These are phyloP conservation scores for Amiota mariae DNA, from an alignment of 2,888 invertebrate species.

Conservation along the genomic window DNA sequence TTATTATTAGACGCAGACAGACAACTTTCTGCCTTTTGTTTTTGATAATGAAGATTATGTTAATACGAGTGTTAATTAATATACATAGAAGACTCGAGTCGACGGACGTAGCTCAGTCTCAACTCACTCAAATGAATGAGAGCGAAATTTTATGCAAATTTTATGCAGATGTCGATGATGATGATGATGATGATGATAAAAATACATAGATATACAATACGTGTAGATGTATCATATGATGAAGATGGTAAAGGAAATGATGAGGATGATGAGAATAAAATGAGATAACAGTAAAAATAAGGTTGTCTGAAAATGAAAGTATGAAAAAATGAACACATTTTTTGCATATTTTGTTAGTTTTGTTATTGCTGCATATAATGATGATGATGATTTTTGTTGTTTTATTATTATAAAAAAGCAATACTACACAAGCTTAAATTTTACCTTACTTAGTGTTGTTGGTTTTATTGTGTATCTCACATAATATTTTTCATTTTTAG, in stretches of 20 bases:
- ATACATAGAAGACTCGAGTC: not conserved
- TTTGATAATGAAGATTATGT: slow-evolving; percentile 25
- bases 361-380: too few relatives aligned
- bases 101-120: not conserved
- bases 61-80: slow-evolving; percentile 16
- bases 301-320: slow-evolving; percentile 11
- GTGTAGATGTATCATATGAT: too few relatives aligned
- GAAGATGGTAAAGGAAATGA: not conserved
- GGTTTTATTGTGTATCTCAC: slow-evolving; percentile 8
- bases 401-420: not conserved
- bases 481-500: not conserved
- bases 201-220: not conserved
- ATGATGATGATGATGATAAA: slow-evolving; percentile 17
- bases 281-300: not conserved
- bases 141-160: slow-evolving; percentile 23
- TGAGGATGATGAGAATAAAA: not conserved
- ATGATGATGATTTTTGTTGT: too few relatives aligned
- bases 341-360: slow-evolving; percentile 8
- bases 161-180: slow-evolving; percentile 16
- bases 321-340: not conserved
- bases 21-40: not conserved
- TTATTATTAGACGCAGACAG: not conserved
- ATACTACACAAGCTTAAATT: not conserved
- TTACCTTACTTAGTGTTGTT: slow-evolving; percentile 18
- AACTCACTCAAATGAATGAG: not conserved